Base-by-base conservation (phyloP, 1,140 invertebrate genomes). In the Mylabris phalerata region DNA sequence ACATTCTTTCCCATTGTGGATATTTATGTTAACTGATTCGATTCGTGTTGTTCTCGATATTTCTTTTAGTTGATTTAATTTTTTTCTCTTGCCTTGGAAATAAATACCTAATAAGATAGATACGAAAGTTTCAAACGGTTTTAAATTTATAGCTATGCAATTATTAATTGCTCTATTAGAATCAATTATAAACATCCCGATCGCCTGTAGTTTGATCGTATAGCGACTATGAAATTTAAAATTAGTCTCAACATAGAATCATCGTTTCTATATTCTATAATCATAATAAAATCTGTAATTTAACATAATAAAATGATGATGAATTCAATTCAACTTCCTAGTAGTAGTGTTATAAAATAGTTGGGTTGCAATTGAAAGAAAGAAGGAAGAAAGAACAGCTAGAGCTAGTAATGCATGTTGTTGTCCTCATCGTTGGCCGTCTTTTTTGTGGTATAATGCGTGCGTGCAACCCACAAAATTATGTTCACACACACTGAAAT, bases 381-480 rank as follows among this genome's bases (percentile, higher is more conserved):
- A 13, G 13, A 13, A 19, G 19, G 19, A 19, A 19, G 19, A 19
- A 19, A 19, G 19, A 19, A 19, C 19, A 19, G 19, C 19, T 19
- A 19, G 19, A 19, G 19, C 19, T 19, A 19, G 19, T 19, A 19
- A 19, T 19, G 19, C 19, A 19, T 19, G 19, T 19, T 19, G 19
- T 19, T 19, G 19, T 19, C 19, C 19, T 19, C 19, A 19, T 19
- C 19, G 19, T 19, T 19, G 19, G 19, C 19, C 1, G 13, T 19
- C 19, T 19, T 19, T 19, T 19, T 60, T 47, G 26, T 47, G 49
- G 56, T 50, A 47, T 51, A 47, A 50, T 50, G 50, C 19, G 60
- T 67, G 59, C 63, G 51, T 65, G 66, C 59, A 61, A 56, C 55
- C 44, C 55, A 25, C 13, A 62, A 49, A 67, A 60, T 67, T 60